Percentiles rank a stretch among this genome's conserved stretches.
These are phyloP conservation scores for Eutolmus rufibarbis DNA, from an alignment of 2,888 invertebrate species.

Conservation along the genomic window DNA sequence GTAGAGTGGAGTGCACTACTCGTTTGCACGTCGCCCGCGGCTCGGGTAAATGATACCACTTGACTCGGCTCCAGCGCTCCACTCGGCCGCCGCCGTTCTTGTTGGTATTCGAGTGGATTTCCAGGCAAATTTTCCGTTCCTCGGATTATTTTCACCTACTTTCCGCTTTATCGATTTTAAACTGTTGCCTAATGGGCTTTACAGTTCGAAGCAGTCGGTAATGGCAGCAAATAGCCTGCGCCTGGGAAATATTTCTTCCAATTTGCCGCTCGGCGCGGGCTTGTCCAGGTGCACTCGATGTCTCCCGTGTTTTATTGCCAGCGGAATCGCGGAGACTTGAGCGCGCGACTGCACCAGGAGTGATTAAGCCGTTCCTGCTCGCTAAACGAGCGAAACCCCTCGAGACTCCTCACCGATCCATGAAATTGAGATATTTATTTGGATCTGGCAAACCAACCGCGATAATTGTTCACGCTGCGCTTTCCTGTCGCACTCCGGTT, in stretches of 20 bases:
- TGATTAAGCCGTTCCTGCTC: background rate
- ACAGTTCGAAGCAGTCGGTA: background rate
- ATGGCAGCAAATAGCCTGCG: constrained; percentile 14
- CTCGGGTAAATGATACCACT: constrained; percentile 13
- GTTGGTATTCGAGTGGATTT: background rate
- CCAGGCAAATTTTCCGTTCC: constrained; percentile 8
- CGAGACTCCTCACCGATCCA: background rate
- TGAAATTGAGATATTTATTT: constrained; percentile 12
- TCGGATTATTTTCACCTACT: constrained; percentile 36
- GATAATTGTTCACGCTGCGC: background rate
- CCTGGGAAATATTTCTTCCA: background rate
- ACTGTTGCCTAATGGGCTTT: constrained; percentile 10
- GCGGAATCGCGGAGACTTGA: background rate
- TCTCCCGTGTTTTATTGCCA: background rate
- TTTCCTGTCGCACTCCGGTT: background rate
- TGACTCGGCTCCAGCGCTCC: background rate
- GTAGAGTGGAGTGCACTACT: background rate
- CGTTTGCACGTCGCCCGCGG: constrained; percentile 1
- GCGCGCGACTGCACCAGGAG: background rate
- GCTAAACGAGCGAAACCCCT: background rate
- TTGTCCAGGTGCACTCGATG: constrained; percentile 14
- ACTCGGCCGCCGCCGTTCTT: background rate
- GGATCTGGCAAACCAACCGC: background rate
- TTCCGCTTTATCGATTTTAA: constrained; percentile 28
- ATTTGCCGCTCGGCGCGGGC: background rate